Base-by-base conservation (phyloP, 1,140 invertebrate species). In the Pseudomyrmex sp. region DNA sequence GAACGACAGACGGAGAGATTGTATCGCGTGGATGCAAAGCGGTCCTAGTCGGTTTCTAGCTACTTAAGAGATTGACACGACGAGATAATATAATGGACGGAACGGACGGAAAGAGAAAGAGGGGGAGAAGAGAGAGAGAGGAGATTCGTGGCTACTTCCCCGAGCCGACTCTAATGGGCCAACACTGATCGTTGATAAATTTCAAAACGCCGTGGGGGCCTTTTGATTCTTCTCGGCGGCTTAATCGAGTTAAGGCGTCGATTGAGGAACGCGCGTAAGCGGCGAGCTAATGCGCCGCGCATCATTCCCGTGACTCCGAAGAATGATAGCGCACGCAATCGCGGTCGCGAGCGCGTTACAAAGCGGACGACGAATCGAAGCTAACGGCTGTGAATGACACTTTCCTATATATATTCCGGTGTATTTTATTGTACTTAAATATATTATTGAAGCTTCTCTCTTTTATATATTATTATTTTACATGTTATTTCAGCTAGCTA, bases 11-110 rank as follows among this genome's bases (percentile, higher is more conserved):
- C 35, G 35, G 35, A 44, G n/a, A 82, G 87, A 88, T 88, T 35
- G 83, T 88, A 88, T 88, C 87, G 73, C 52, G 58, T 12, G 58
- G 48, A 69, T 82, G 86, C 61, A 68, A 83, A 89, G 74, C 83
- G 84, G 75, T 85, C 69, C 76, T 89, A 89, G 82, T 85, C 73
- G 77, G 70, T 89, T 35, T 87, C 85, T 86, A 74, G 85, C 88
- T 89, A 89, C 88, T 89, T 89, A 89, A 85, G 68, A 89, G 88
- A 89, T 89, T 89, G 88, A 89, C 87, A 89, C 69, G 85, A n/a
- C 13, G 62, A 89, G 87, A 89, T 89, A 89, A 69, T 87, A 85
- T 87, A 89, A 89, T 89, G 88, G 87, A 89, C 85, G 70, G 59
- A 72, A 85, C 54, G 82, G 63, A 15, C 63, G 62, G n/a, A 26